phyloP scores from a whole-genome alignment of 2,797 vertebrate genomes.

The Pogoniulus pusillus region DNA sequence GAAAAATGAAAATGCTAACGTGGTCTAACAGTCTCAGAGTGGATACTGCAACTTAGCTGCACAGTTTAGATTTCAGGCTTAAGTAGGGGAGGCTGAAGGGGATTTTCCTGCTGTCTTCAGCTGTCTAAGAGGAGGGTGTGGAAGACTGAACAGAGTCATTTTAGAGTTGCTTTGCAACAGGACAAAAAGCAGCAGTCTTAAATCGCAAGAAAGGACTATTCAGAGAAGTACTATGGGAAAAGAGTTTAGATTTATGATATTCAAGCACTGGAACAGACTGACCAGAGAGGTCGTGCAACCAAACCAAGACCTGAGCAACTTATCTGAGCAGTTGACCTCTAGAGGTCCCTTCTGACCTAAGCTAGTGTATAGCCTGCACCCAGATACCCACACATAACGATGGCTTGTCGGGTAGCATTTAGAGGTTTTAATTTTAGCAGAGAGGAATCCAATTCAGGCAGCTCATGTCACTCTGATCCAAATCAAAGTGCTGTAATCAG shows the following conservation, averaged over 20 bases:
- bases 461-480: background rate
- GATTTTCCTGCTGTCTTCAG: background rate
- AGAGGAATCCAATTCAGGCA: background rate
- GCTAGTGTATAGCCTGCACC: background rate
- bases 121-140: background rate
- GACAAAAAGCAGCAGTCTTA: background rate
- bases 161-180: background rate
- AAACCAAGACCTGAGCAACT: background rate
- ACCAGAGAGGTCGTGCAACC: background rate
- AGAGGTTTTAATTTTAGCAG: background rate
- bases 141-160: background rate
- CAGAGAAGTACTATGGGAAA: background rate
- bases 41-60: background rate
- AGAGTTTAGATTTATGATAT: background rate
- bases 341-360: background rate
- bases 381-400: fast-evolving
- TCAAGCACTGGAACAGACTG: background rate
- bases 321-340: background rate
- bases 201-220: background rate
- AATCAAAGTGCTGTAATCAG: background rate
- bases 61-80: background rate
- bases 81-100: background rate
- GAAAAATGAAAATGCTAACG: background rate
- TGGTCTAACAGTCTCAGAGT: background rate
- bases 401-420: background rate